phyloP scores from a whole-genome alignment of 2,113 vertebrate species.

The Gorsachius goisagi region DNA sequence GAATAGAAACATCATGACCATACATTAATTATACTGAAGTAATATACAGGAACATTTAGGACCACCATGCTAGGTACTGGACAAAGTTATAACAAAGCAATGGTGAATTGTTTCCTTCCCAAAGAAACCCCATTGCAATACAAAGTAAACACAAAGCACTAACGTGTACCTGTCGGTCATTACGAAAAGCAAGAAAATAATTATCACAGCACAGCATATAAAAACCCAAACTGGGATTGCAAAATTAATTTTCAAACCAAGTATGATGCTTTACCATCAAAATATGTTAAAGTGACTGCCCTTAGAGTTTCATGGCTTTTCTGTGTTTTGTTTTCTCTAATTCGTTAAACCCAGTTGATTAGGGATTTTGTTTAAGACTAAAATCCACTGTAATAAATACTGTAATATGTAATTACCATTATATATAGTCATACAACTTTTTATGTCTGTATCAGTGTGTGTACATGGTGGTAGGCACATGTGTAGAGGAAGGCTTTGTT shows the following conservation, averaged over 20 bases:
- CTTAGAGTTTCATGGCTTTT: neutral
- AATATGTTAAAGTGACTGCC: neutral
- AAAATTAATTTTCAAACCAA: conserved; percentile 11
- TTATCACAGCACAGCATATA: neutral
- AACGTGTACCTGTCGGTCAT: neutral
- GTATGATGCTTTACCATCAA: neutral
- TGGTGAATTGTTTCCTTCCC: neutral
- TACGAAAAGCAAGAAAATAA: neutral
- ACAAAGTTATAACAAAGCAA: neutral
- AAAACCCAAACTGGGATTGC: neutral
- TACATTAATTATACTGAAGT: neutral
- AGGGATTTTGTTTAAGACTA: neutral
- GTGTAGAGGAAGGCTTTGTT: neutral
- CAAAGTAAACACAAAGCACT: neutral
- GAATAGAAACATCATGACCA: neutral
- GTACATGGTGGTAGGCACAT: neutral
- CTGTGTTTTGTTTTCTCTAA: neutral
- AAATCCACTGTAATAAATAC: neutral
- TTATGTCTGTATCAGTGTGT: neutral
- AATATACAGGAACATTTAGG: neutral
- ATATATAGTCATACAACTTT: neutral
- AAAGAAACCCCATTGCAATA: neutral
- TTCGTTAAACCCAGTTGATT: neutral
- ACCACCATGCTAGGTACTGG: neutral
- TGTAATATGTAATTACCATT: neutral